These are phyloP conservation scores for Drusus annulatus DNA, from an alignment of 1,140 invertebrate genomes.

Conservation along the genomic window DNA sequence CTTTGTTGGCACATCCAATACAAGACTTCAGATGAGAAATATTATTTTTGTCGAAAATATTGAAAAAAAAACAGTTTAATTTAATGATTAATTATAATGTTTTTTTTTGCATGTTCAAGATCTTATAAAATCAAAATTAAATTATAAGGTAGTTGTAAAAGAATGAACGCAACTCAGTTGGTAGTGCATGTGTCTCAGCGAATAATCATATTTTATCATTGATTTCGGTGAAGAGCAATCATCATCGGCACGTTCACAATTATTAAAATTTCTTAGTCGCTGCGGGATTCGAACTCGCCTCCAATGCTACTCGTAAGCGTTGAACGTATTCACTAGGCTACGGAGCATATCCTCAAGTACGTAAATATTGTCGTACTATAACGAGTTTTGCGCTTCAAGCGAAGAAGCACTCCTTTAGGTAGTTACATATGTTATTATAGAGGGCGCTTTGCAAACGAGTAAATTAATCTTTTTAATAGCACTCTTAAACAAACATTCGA, in stretches of 20 bases:
- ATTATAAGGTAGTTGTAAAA: not conserved
- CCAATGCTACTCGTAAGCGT: not conserved
- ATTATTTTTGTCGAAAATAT: too few relatives aligned
- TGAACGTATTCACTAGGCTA: not conserved
- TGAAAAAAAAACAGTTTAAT: too few relatives aligned
- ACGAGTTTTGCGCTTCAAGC: not conserved
- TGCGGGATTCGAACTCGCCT: conserved; percentile 4
- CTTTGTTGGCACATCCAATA: too few relatives aligned
- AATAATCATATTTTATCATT: conserved; percentile 38
- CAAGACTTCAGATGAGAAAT: too few relatives aligned
- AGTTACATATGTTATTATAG: too few relatives aligned
- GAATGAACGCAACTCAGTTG: conserved; percentile 36
- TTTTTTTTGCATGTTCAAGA: too few relatives aligned
- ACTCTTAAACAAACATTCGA: too few relatives aligned
- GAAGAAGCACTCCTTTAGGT: not conserved
- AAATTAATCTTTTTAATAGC: too few relatives aligned
- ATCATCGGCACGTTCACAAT: conserved; percentile 22
- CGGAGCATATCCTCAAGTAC: not conserved
- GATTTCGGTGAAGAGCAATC: conserved; percentile 40
- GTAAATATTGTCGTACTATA: not conserved
- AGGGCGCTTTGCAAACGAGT: too few relatives aligned
- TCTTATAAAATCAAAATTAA: too few relatives aligned
- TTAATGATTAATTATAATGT: too few relatives aligned
- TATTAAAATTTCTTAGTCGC: not conserved
- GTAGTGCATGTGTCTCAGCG: conserved; percentile 42